These are phyloP conservation scores for Archaeoteleia sp. DNA, from an alignment of 2,888 invertebrate species.

Conservation along the genomic window DNA sequence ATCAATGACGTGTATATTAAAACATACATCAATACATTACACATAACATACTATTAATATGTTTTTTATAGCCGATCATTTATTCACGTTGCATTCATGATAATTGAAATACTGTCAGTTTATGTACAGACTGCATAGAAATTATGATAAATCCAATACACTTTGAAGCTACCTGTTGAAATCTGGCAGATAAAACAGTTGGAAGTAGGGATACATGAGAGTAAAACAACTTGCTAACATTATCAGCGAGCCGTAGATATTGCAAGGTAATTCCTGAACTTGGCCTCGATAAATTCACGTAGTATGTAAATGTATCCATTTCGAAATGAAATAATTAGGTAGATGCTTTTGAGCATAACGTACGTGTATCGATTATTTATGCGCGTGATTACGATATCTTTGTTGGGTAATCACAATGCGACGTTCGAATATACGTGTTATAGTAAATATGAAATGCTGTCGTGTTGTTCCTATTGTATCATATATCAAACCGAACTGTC, in stretches of 20 bases:
- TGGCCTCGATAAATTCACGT: no score
- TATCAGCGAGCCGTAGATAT: neutral
- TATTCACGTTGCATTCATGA: neutral
- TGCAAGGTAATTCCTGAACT: neutral
- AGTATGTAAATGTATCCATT: no score
- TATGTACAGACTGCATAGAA: neutral
- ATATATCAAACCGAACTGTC: neutral
- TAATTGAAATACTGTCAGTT: neutral
- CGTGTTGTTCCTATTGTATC: constrained; percentile 3
- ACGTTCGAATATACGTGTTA: neutral
- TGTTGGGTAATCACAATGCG: neutral
- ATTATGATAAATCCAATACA: neutral
- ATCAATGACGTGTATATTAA: neutral
- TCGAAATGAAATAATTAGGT: no score
- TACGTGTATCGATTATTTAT: neutral
- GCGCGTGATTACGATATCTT: neutral
- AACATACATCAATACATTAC: constrained; percentile 1
- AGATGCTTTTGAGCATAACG: no score
- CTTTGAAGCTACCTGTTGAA: constrained; percentile 4
- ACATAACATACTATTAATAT: neutral
- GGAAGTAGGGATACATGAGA: neutral
- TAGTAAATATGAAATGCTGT: constrained; percentile 1
- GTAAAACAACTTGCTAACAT: neutral
- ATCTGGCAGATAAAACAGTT: constrained; percentile 2
- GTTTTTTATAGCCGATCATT: neutral